Conservation (phyloP, 2,797 vertebrate species). For the Anguilla anguilla region DNA sequence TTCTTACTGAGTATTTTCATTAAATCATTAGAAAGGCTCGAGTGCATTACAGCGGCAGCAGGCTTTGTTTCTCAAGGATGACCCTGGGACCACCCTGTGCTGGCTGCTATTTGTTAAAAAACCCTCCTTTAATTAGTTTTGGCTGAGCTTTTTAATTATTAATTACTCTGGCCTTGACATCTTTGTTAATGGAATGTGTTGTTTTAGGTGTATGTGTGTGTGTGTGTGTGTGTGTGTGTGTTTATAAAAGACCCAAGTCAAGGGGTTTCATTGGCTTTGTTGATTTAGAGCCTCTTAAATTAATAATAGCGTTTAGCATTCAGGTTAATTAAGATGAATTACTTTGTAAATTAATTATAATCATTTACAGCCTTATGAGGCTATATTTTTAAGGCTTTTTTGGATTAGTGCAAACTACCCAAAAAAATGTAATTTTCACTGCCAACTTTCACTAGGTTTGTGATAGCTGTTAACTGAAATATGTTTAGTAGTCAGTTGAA, state of each 20-base stretch:
- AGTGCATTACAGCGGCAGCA: not conserved
- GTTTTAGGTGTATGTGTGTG: not conserved
- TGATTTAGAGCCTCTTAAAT: slow-evolving; percentile 7
- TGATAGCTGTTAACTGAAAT: not conserved
- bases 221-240: not conserved
- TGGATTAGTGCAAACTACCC: not conserved
- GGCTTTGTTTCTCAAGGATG: not conserved
- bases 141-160: not conserved
- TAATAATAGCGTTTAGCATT: slow-evolving; percentile 3
- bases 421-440: not conserved
- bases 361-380: not conserved
- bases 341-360: not conserved
- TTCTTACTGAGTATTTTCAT: not conserved
- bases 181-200: not conserved
- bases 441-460: not conserved
- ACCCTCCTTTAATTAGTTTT: not conserved
- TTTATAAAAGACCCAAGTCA: not conserved
- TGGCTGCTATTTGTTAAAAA: not conserved
- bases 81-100: not conserved
- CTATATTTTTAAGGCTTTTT: not conserved
- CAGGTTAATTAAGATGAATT: slow-evolving; percentile 8
- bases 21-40: not conserved
- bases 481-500: not conserved
- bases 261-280: not conserved
- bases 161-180: not conserved